These are phyloP conservation scores for Rhinoptilus africanus DNA, from an alignment of 2,113 vertebrate genomes.

Conservation along the genomic window DNA sequence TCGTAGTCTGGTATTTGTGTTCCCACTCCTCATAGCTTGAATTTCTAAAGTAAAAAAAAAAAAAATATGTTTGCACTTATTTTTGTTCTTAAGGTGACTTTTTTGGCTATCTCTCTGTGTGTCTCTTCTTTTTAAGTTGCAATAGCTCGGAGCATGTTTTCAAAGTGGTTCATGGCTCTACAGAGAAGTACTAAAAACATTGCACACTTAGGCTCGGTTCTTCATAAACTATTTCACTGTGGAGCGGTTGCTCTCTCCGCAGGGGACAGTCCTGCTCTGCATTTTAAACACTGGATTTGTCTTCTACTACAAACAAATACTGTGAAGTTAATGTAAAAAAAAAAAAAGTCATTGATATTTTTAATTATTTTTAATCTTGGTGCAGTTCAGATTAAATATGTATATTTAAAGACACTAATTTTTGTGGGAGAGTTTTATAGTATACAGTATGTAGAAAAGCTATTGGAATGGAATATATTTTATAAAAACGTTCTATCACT, in stretches of 20 bases:
- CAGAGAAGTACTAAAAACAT: slow-evolving; percentile 52
- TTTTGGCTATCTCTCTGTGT: slow-evolving; percentile 26
- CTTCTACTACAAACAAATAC: slow-evolving; percentile 68
- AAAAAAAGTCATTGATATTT: slow-evolving; percentile 57
- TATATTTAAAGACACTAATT: slow-evolving; percentile 68
- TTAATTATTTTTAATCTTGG: slow-evolving; percentile 58
- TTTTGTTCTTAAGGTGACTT: slow-evolving; percentile 66
- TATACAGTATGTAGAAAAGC: slow-evolving; percentile 77
- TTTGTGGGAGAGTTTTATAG: slow-evolving; percentile 64
- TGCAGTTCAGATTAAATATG: slow-evolving; percentile 57
- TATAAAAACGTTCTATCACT: slow-evolving; percentile 76
- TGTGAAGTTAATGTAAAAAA: slow-evolving; percentile 70
- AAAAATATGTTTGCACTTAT: slow-evolving; percentile 71
- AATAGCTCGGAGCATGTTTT: slow-evolving; percentile 55
- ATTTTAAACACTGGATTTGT: slow-evolving; percentile 73
- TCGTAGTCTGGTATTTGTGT: slow-evolving; percentile 53
- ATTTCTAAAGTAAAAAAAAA: slow-evolving; percentile 59
- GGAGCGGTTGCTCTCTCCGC: slow-evolving; percentile 3
- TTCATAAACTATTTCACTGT: slow-evolving; percentile 45
- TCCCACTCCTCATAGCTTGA: slow-evolving; percentile 57
- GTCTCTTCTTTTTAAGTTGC: slow-evolving; percentile 46
- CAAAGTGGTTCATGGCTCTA: slow-evolving; percentile 44
- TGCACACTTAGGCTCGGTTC: slow-evolving; percentile 31
- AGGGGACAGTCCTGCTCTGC: slow-evolving; percentile 18
- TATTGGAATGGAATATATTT: slow-evolving; percentile 79